Evolutionary conservation across 2,797 vertebrate genomes (phyloP).

Genomic region (Poecilia wingei): DNA sequence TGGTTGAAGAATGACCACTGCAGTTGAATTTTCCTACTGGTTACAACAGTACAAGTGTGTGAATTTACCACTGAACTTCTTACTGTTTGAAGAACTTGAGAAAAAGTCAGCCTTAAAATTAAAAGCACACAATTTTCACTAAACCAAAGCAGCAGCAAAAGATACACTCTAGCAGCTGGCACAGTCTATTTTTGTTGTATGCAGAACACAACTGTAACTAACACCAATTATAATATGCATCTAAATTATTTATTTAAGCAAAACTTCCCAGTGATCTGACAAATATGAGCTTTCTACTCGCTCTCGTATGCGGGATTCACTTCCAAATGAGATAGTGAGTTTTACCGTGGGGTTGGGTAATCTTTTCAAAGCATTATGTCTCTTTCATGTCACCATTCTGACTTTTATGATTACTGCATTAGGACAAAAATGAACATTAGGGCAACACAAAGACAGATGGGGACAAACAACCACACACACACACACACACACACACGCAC

Average conservation of each 20-base stretch:
- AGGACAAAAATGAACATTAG: not conserved
- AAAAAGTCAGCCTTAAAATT: too few species aligned
- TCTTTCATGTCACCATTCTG: not conserved
- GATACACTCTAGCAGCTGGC: not conserved
- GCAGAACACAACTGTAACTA: not conserved
- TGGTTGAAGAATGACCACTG: not conserved
- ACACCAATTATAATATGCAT: not conserved
- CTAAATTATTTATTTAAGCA: not conserved
- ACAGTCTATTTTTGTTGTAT: not conserved
- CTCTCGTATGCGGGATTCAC: not conserved
- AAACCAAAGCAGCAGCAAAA: not conserved
- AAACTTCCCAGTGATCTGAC: not conserved
- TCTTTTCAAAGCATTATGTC: not conserved
- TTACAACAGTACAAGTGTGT: not conserved
- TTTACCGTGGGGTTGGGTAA: not conserved
- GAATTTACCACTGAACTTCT: not conserved
- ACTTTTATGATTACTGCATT: not conserved
- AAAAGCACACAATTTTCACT: not conserved
- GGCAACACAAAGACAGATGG: not conserved
- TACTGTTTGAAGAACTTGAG: not conserved
- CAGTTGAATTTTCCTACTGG: too few species aligned
- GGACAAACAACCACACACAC: not conserved
- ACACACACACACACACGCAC: not conserved
- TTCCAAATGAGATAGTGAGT: not conserved
- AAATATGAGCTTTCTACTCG: not conserved